phyloP scores from a whole-genome alignment of 1,140 invertebrate species.

The Periplaneta americana region DNA sequence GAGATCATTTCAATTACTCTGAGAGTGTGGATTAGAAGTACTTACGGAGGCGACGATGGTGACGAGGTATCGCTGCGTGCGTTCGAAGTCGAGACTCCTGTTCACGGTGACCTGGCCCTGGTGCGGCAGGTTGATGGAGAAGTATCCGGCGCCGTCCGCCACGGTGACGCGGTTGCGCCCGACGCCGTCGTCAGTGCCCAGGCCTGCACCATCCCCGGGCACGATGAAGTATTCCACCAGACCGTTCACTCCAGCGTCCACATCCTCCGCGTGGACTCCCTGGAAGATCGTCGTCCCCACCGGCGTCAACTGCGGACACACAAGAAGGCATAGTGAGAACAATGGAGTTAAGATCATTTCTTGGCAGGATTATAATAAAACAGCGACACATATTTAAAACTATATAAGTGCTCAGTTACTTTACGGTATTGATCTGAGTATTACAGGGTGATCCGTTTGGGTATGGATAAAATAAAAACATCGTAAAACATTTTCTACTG shows the following conservation, averaged over 20 bases:
- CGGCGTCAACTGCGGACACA: constrained; percentile 65
- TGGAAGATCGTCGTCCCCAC: constrained; percentile 83
- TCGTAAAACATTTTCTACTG: too few species aligned
- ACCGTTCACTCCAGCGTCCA: constrained; percentile 81
- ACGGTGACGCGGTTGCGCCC: constrained; percentile 49
- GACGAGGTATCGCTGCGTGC: constrained; percentile 80
- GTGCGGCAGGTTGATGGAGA: constrained; percentile 81
- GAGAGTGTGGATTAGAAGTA: too few species aligned
- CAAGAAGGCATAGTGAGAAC: too few species aligned
- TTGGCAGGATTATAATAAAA: too few species aligned
- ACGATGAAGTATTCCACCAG: constrained; percentile 75
- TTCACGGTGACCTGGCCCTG: constrained; percentile 87
- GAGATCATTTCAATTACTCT: too few species aligned
- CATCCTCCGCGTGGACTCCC: constrained; percentile 74
- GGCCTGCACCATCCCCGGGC: constrained; percentile 44
- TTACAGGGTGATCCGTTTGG: too few species aligned
- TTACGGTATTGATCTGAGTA: too few species aligned
- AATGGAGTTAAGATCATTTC: too few species aligned
- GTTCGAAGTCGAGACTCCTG: constrained; percentile 82
- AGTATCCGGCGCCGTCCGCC: constrained; percentile 76
- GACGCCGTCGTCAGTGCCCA: constrained; percentile 50
- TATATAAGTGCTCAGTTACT: too few species aligned
- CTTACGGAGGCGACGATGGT: constrained; percentile 85
- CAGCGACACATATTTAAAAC: too few species aligned
- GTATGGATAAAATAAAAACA: too few species aligned